Conservation (phyloP, 92 coral and sea anemone species). For the Chrysogorgia sp. region DNA sequence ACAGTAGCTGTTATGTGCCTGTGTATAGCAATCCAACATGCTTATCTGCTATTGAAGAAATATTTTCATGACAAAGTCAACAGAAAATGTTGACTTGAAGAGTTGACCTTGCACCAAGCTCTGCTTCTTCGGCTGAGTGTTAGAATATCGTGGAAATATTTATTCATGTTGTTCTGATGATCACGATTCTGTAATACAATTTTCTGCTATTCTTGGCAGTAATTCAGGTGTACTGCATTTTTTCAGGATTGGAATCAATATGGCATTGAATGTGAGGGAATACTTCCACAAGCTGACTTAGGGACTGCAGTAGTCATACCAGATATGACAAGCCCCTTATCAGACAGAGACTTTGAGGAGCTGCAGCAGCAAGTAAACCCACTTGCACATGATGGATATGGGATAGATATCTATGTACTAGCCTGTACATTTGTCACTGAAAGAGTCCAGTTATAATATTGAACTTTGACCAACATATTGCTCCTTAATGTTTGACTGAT, state of each 20-base stretch:
- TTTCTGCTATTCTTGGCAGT: no score
- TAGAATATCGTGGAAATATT: no score
- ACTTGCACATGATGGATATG: slow-evolving; percentile 63
- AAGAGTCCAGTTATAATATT: slow-evolving; percentile 31
- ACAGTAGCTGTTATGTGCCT: no score
- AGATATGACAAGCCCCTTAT: slow-evolving; percentile 53
- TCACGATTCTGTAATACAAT: no score
- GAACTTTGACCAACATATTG: background rate
- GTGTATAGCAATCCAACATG: no score
- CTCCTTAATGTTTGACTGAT: background rate
- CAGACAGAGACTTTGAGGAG: slow-evolving; percentile 49
- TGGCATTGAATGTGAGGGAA: slow-evolving; percentile 69
- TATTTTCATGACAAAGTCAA: no score
- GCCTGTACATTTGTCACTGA: slow-evolving; percentile 63
- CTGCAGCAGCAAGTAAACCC: slow-evolving; percentile 53
- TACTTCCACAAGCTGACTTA: slow-evolving; percentile 42
- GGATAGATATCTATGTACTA: slow-evolving; percentile 59
- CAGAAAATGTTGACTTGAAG: no score
- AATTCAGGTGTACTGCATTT: background rate
- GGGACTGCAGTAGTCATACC: slow-evolving; percentile 34
- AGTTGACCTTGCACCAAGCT: no score
- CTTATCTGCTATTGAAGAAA: no score
- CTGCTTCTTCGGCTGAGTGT: no score
- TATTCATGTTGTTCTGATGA: no score
- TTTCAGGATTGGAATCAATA: slow-evolving; percentile 59